Conservation (phyloP, 1,140 invertebrate species). For the Drosophila pseudoobscura region DNA sequence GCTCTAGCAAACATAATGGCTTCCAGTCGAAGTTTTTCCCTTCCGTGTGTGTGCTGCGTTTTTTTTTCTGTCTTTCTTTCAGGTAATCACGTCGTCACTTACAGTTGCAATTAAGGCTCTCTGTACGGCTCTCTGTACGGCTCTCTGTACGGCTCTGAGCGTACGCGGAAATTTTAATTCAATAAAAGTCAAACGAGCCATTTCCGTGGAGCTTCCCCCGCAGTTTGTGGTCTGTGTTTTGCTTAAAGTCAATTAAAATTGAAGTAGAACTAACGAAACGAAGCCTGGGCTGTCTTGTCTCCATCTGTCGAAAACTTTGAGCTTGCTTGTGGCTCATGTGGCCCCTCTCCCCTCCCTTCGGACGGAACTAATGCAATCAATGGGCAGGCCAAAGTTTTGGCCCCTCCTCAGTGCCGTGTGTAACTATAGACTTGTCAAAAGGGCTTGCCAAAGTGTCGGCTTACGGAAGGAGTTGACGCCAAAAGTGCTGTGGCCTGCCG, state of each 20-base stretch:
- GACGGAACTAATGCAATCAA: constrained; percentile 66
- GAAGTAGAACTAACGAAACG: constrained; percentile 27
- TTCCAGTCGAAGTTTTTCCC: constrained; percentile 22
- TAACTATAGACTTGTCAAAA: constrained; percentile 40
- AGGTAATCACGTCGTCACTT: constrained; percentile 73
- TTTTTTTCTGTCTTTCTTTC: constrained; percentile 36
- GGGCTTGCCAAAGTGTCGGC: constrained; percentile 22
- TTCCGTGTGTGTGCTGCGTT: background rate
- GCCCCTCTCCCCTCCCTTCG: constrained; percentile 8
- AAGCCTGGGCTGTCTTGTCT: constrained; percentile 22
- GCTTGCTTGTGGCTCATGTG: constrained; percentile 44
- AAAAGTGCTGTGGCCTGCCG: background rate
- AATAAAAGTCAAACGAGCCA: constrained; percentile 75
- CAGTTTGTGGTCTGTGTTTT: constrained; percentile 62
- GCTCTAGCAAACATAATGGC: constrained; percentile 42
- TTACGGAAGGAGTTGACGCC: constrained; percentile 14
- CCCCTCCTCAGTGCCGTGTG: constrained; percentile 16
- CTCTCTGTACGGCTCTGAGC: background rate
- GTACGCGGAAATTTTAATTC: constrained; percentile 72
- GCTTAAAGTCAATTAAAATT: constrained; percentile 78
- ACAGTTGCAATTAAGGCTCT: constrained; percentile 59
- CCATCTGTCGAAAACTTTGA: constrained; percentile 57
- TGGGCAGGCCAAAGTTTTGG: constrained; percentile 44
- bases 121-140: background rate
- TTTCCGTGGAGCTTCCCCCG: constrained; percentile 32